Evolutionary conservation across 2,888 invertebrate genomes (phyloP).

Genomic region (Himalopsyche kuldschensis): DNA sequence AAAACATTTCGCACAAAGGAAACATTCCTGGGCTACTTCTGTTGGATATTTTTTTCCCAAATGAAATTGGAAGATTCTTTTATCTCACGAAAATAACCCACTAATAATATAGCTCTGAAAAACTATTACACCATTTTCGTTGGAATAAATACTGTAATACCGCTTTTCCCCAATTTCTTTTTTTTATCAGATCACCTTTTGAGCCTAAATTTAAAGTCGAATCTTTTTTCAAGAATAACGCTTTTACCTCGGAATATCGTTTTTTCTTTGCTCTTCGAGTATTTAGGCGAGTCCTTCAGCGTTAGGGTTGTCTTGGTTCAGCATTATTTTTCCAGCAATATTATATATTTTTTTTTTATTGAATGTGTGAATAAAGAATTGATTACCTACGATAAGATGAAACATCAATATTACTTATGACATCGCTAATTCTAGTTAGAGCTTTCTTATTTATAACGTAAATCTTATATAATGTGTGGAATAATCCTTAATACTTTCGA

Average conservation of each 20-base stretch:
- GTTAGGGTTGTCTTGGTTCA: not conserved
- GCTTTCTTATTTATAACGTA: too few relatives aligned
- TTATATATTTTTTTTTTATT: not conserved
- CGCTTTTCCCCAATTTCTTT: not conserved
- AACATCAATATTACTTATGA: too few relatives aligned
- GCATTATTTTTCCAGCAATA: not conserved
- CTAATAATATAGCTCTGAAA: not conserved
- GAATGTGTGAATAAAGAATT: too few relatives aligned
- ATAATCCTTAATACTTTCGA: too few relatives aligned
- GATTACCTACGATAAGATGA: too few relatives aligned
- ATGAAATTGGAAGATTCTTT: not conserved
- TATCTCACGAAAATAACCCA: not conserved
- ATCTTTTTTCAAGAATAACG: not conserved
- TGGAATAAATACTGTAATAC: not conserved
- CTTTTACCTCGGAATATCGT: not conserved
- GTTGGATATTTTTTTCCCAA: not conserved
- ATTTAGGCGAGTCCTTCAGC: not conserved
- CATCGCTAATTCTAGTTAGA: too few relatives aligned
- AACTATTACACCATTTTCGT: not conserved
- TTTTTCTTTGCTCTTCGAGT: not conserved
- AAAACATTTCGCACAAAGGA: too few relatives aligned
- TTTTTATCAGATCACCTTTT: not conserved
- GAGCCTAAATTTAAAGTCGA: constrained; percentile 1
- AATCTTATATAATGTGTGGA: too few relatives aligned
- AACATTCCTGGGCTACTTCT: too few relatives aligned